Conservation (phyloP, 2,888 invertebrate genomes). For the Brachyopa scutellaris region DNA sequence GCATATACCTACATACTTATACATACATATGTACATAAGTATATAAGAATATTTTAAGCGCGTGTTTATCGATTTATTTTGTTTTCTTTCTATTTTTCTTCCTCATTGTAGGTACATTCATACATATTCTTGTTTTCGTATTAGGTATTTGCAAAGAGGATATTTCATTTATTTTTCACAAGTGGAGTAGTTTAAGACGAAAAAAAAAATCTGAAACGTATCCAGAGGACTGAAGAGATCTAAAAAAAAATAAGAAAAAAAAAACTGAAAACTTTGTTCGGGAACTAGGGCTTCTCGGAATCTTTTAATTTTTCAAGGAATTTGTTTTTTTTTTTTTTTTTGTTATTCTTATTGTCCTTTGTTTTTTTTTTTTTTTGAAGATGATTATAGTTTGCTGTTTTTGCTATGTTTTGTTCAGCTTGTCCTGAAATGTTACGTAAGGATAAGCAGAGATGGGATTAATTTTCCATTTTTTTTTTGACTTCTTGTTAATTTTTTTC, state of each 20-base stretch:
- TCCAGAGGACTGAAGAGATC: background rate
- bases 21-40: conserved; percentile 1
- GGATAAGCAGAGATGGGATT: background rate
- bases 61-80: conserved; percentile 67
- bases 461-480: background rate
- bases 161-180: conserved; percentile 20
- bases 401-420: conserved; percentile 2
- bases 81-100: conserved; percentile 67
- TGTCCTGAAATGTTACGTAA: conserved; percentile 26
- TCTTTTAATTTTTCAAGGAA: conserved; percentile 53
- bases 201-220: conserved; percentile 28
- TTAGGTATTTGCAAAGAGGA: conserved; percentile 32
- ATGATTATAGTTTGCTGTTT: conserved; percentile 44
- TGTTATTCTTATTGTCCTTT: conserved; percentile 33
- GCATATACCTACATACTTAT: too few species aligned
- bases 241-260: conserved; percentile 10
- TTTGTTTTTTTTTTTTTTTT: conserved; percentile 5
- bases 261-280: conserved; percentile 53
- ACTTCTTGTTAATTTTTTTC: background rate
- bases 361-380: conserved; percentile 34
- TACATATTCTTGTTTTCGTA: conserved; percentile 5
- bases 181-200: conserved; percentile 36
- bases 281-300: conserved; percentile 67
- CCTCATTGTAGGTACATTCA: conserved; percentile 46
- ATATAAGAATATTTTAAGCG: conserved; percentile 19